Conservation (phyloP, 1,140 invertebrate genomes). For the Scaptomyza pallida region DNA sequence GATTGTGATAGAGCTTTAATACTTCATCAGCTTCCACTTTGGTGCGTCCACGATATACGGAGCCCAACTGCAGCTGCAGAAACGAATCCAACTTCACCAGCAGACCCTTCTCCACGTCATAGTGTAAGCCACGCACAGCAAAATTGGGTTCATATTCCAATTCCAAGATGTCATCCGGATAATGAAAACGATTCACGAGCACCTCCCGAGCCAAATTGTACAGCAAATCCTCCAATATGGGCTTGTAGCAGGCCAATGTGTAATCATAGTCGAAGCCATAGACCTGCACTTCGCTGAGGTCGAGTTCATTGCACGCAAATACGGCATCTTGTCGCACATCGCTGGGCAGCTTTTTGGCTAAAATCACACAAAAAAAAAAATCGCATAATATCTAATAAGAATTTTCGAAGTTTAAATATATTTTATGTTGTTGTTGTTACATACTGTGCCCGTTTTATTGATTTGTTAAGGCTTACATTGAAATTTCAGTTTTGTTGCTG, state of each 20-base stretch:
- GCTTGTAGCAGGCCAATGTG: conserved; percentile 97
- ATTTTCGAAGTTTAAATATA: not conserved
- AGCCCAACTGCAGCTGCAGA: conserved; percentile 97
- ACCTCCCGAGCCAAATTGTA: conserved; percentile 95
- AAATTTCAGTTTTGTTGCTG: conserved; percentile 84
- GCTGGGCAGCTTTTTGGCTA: conserved; percentile 94
- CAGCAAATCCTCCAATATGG: conserved; percentile 94
- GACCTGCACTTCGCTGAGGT: conserved; percentile 95
- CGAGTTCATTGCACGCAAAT: conserved; percentile 98
- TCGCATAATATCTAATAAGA: not conserved
- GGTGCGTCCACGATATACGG: conserved; percentile 95
- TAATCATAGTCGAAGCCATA: conserved; percentile 99
- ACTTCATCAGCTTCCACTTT: conserved; percentile 94
- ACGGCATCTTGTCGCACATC: conserved; percentile 94
- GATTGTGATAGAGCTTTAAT: conserved; percentile 92
- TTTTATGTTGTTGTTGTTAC: not conserved
- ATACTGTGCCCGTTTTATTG: conserved; percentile 16
- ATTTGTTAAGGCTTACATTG: conserved; percentile 84
- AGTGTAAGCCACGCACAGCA: conserved; percentile 97
- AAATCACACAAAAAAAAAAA: conserved; percentile 74
- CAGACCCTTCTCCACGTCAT: conserved; percentile 98
- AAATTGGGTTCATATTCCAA: conserved; percentile 95
- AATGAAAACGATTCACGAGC: conserved; percentile 95
- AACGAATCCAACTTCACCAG: conserved; percentile 98
- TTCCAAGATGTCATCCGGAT: conserved; percentile 92